phyloP scores from a whole-genome alignment of 2,797 vertebrate species.

The Trematomus bernacchii region DNA sequence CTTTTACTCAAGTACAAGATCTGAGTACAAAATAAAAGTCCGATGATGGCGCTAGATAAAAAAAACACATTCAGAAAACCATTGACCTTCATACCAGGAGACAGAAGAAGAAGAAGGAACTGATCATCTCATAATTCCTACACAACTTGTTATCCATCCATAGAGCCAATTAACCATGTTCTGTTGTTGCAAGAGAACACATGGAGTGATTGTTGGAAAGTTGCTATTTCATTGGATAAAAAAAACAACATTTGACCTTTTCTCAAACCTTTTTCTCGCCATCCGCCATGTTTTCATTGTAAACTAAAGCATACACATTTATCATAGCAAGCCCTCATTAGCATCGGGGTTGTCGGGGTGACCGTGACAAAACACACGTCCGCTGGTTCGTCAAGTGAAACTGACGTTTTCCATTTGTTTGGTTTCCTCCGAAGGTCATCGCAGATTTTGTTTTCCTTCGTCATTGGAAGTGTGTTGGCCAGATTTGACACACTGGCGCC shows the following conservation, averaged over 20 bases:
- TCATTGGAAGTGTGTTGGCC: constrained; percentile 28
- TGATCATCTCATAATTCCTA: too few relatives aligned
- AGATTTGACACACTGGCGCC: constrained; percentile 12
- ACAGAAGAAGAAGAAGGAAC: too few relatives aligned
- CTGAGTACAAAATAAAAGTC: background rate
- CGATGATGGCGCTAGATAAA: background rate
- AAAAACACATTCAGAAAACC: too few relatives aligned
- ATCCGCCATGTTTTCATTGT: constrained; percentile 20
- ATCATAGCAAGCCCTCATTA: constrained; percentile 11
- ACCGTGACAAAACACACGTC: constrained; percentile 51
- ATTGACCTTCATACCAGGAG: too few relatives aligned
- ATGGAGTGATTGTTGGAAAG: constrained; percentile 1
- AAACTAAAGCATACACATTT: background rate
- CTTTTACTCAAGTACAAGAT: too few relatives aligned
- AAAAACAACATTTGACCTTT: background rate
- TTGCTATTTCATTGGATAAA: background rate
- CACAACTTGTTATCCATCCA: background rate
- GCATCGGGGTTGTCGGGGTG: constrained; percentile 21
- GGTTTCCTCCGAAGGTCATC: constrained; percentile 40
- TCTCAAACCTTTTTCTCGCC: background rate
- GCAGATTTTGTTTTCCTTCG: constrained; percentile 46
- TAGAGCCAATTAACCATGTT: background rate
- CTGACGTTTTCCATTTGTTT: constrained; percentile 56
- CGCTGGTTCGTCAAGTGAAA: constrained; percentile 36
- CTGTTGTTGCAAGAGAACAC: background rate